Conservation (phyloP, 2,797 vertebrate species). For the Falco cherrug region DNA sequence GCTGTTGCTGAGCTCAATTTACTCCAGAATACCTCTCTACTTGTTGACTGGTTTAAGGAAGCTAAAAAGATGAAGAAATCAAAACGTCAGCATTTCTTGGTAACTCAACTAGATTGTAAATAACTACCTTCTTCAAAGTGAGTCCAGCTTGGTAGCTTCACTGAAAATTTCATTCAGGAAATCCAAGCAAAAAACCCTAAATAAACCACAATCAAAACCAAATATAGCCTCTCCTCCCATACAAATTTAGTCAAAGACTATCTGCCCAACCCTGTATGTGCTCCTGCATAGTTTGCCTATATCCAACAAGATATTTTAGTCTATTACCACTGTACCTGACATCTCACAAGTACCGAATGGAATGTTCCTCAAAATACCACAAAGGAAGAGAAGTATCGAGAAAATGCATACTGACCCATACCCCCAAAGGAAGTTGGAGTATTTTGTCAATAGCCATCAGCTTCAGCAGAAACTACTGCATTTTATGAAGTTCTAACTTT, state of each 20-base stretch:
- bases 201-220: background rate
- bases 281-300: background rate
- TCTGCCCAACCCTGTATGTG: accelerated
- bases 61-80: background rate
- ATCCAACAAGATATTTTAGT: background rate
- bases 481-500: background rate
- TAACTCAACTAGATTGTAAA: background rate
- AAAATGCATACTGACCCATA: background rate
- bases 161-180: background rate
- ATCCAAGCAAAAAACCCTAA: background rate
- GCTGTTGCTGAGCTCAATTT: background rate
- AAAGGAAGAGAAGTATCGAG: background rate
- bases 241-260: background rate
- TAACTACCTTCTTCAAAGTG: background rate
- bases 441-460: background rate
- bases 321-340: background rate
- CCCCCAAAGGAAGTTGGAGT: background rate
- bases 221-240: background rate
- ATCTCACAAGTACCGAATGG: background rate
- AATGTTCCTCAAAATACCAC: background rate
- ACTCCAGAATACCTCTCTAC: background rate
- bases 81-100: background rate
- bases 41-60: background rate
- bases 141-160: background rate
- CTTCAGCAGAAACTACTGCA: background rate